Conservation (phyloP, 2,113 vertebrate genomes). For the Tauraco erythrolophus region DNA sequence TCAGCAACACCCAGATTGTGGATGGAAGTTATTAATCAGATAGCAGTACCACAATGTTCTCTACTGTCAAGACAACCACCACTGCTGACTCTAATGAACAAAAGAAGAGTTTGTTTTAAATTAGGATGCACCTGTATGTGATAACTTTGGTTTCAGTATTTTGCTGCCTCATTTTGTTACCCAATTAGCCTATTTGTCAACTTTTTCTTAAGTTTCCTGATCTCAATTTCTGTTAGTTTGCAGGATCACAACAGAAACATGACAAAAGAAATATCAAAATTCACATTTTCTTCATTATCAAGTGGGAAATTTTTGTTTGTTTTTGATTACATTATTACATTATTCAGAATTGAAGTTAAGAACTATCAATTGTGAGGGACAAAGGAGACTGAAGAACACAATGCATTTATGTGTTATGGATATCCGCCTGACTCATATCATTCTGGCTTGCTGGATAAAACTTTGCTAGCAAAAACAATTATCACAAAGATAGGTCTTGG, state of each 20-base stretch:
- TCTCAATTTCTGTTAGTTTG: background rate
- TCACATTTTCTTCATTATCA: background rate
- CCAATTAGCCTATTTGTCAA: background rate
- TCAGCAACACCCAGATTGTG: conserved; percentile 13
- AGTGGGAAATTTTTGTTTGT: background rate
- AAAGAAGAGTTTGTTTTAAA: conserved; percentile 24
- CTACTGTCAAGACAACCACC: background rate
- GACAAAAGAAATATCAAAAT: background rate
- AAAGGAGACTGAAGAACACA: background rate
- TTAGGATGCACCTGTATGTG: conserved; percentile 45
- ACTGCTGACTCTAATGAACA: conserved; percentile 37
- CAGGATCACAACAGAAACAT: background rate
- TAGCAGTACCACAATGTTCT: background rate
- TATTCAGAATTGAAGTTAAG: background rate
- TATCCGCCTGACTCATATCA: background rate
- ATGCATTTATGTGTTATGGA: too few relatives aligned
- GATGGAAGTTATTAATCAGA: conserved; percentile 58
- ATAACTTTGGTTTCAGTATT: conserved; percentile 26
- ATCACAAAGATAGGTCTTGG: too few relatives aligned
- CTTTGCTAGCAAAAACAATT: background rate
- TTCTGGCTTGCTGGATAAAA: background rate
- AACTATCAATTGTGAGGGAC: background rate
- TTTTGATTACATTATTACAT: background rate
- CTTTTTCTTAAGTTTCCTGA: background rate
- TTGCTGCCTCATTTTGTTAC: background rate